These are phyloP conservation scores for Ceyx melanurus DNA, from an alignment of 2,113 vertebrate species.

Conservation along the genomic window DNA sequence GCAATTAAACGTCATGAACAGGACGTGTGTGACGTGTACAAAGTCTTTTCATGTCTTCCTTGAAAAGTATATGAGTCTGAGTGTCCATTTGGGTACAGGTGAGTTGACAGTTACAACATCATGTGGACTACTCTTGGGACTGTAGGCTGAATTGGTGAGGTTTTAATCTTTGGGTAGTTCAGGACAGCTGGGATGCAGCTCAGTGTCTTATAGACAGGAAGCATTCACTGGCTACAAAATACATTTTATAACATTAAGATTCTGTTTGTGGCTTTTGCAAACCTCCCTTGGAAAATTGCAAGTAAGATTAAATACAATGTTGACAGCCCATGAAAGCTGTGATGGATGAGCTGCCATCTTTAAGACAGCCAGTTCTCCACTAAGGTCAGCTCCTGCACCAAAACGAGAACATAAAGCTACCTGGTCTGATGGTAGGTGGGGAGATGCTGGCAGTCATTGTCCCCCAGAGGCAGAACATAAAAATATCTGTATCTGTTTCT, in stretches of 20 bases:
- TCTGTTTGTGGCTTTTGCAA: conserved; percentile 76
- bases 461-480: background rate
- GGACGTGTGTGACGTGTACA: fast-evolving
- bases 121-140: no score
- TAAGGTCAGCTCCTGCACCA: conserved; percentile 66
- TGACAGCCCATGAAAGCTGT: conserved; percentile 63
- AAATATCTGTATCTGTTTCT: background rate
- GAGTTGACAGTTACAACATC: background rate
- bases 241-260: conserved; percentile 74
- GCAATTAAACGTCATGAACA: background rate
- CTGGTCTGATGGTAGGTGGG: background rate
- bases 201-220: conserved; percentile 18
- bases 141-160: background rate
- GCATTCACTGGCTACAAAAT: conserved; percentile 16
- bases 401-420: conserved; percentile 34
- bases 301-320: conserved; percentile 72
- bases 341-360: conserved; percentile 79
- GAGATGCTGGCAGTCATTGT: background rate
- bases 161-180: background rate
- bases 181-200: background rate
- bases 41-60: background rate
- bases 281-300: conserved; percentile 77
- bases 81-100: fast-evolving
- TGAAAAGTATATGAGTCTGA: background rate
- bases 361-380: conserved; percentile 54